phyloP scores from a whole-genome alignment of 1,140 invertebrate species.

The Oreohelix idahoensis region DNA sequence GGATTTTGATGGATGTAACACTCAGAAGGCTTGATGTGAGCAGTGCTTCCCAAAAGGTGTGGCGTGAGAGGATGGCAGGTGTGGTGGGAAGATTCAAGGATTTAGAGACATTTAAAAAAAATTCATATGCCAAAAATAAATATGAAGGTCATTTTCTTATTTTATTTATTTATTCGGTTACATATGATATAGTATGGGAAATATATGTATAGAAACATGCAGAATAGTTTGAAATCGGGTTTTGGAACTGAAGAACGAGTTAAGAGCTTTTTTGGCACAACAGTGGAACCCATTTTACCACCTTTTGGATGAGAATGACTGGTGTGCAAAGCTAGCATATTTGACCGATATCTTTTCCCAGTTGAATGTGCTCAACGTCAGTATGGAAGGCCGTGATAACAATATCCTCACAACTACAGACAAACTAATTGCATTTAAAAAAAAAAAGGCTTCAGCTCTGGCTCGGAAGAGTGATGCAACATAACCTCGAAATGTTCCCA shows the following conservation, averaged over 20 bases:
- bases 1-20: no score
- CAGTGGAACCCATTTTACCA: not conserved
- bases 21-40: no score
- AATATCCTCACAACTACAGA: not conserved
- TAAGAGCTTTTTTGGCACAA: not conserved
- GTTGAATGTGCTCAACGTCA: not conserved
- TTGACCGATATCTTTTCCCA: not conserved
- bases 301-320: not conserved
- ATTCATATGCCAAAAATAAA: no score
- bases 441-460: not conserved
- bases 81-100: no score
- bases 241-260: not conserved
- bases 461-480: not conserved
- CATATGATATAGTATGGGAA: no score
- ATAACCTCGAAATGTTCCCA: not conserved
- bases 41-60: no score
- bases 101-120: no score
- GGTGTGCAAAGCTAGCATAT: not conserved
- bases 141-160: no score
- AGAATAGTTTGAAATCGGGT: not conserved
- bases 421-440: not conserved
- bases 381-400: not conserved
- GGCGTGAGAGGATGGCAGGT: no score
- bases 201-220: no score
- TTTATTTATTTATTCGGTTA: no score